Evolutionary conservation across 1,140 invertebrate genomes (phyloP), one percentile per base, ranked within the genome.

Genomic region (Drosophila sp.): DNA sequence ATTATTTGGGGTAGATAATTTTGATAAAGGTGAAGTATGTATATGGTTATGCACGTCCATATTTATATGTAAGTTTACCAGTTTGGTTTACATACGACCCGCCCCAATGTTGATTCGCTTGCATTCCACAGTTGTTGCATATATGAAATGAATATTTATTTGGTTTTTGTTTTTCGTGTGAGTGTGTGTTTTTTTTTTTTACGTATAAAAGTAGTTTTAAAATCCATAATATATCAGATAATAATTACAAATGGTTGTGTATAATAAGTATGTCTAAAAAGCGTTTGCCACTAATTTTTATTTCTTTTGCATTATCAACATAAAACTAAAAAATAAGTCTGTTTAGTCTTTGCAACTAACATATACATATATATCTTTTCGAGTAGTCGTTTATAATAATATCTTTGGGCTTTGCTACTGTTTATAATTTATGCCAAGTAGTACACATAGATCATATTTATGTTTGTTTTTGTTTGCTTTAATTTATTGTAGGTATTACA

Each of bases 151-250:
- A 81, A 72, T 89, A 77, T 59, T 72, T 87, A 72, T 76, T 76
- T 76, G 61, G 45, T 82, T 71, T 86, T 67, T 27, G 32, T 43
- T 71, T 45, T 46, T 63, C 40, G 50, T 41, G 16, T 51, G 53
- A 7, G 63, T 46, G 14, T 65, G 45, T 32, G 36, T 72, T 45
- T 64, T 57, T 64, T 63, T 71, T 45, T 40, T 80, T 83, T 84
- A 87, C 82, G 82, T 87, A 87, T 87, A 87, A 86, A 87, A 87
- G 83, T 87, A 74, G 69, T 71, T 89, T 87, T 87, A 87, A 87
- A 87, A 87, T 87, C 64, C 67, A 83, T 87, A 81, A 87, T 89
- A 89, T 87, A 89, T 89, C 67, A 78, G 82, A 78, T 87, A 84
- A 83, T 83, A 84, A 86, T 86, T 86, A 86, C 82, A 86, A 78